Evolutionary conservation across 2,113 vertebrate species (phyloP).

Genomic region (Bos javanicus): DNA sequence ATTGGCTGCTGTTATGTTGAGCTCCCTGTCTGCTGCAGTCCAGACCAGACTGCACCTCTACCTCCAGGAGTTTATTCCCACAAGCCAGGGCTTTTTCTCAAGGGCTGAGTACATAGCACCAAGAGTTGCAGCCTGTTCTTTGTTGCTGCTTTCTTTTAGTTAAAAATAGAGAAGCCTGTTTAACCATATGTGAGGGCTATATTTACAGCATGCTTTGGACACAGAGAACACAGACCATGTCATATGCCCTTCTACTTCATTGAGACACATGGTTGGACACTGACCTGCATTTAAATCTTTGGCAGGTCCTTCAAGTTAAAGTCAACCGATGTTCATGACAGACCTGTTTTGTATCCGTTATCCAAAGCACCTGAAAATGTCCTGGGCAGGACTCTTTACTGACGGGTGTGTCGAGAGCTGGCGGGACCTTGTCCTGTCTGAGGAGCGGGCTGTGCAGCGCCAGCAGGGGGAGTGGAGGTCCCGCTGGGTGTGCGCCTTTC

Average conservation of each 20-base stretch:
- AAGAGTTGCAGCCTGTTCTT: slow-evolving; percentile 83
- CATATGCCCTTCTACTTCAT: slow-evolving; percentile 89
- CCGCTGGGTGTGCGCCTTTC: slow-evolving; percentile 87
- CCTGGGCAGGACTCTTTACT: slow-evolving; percentile 78
- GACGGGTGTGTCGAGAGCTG: slow-evolving; percentile 88
- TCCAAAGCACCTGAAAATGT: slow-evolving; percentile 88
- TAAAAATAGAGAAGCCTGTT: slow-evolving; percentile 89
- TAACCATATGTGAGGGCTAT: slow-evolving; percentile 88
- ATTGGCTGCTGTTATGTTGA: slow-evolving; percentile 58
- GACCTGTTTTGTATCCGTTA: slow-evolving; percentile 82
- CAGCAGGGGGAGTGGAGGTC: slow-evolving; percentile 85
- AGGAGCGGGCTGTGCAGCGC: slow-evolving; percentile 89
- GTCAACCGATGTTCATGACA: slow-evolving; percentile 87
- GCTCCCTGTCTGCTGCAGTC: slow-evolving; percentile 75
- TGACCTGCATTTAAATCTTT: slow-evolving; percentile 92
- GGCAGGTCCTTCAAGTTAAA: slow-evolving; percentile 93
- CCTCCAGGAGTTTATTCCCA: slow-evolving; percentile 83
- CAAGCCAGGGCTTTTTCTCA: slow-evolving; percentile 83
- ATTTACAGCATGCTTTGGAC: slow-evolving; percentile 73
- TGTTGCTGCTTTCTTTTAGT: slow-evolving; percentile 84
- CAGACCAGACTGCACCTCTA: slow-evolving; percentile 86
- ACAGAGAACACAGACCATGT: slow-evolving; percentile 90
- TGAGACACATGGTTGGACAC: slow-evolving; percentile 88
- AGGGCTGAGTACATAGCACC: slow-evolving; percentile 83
- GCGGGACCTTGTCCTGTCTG: slow-evolving; percentile 85